Conservation (phyloP, 2,888 invertebrate genomes). For the Apodemia zela region DNA sequence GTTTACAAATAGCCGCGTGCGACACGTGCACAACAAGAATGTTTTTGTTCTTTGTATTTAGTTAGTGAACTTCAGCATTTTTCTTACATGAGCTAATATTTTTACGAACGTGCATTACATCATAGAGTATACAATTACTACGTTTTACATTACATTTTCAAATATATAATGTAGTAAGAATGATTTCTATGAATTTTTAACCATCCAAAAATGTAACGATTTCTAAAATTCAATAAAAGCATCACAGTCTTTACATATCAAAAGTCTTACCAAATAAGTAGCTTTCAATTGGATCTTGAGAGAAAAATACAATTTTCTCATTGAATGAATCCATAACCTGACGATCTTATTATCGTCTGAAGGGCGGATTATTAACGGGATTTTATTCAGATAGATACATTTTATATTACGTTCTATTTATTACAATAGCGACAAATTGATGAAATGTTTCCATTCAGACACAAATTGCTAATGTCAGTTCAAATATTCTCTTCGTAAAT, state of each 20-base stretch:
- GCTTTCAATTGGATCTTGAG: constrained; percentile 14
- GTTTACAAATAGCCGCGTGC: no score
- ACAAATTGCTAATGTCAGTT: background rate
- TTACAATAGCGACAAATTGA: background rate
- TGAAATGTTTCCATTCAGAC: background rate
- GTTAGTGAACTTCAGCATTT: no score
- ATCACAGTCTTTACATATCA: background rate
- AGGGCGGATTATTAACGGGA: constrained; percentile 23
- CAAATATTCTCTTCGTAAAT: background rate
- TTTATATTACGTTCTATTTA: constrained; percentile 22
- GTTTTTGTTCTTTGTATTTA: no score
- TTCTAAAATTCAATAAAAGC: background rate
- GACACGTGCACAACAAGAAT: no score
- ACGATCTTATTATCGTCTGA: constrained; percentile 28
- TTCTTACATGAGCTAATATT: no score
- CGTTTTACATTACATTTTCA: no score
- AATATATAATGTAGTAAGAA: no score
- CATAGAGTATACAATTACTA: no score
- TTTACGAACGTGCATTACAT: no score
- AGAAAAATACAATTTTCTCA: constrained; percentile 21
- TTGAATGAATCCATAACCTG: constrained; percentile 21
- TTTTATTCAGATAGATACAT: constrained; percentile 24
- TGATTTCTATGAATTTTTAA: no score
- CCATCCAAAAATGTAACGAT: background rate
- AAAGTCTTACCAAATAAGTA: constrained; percentile 10